Evolutionary conservation across 2,113 vertebrate species (phyloP), one percentile per base, ranked within the genome.

Genomic region (Poicephalus meyeri): DNA sequence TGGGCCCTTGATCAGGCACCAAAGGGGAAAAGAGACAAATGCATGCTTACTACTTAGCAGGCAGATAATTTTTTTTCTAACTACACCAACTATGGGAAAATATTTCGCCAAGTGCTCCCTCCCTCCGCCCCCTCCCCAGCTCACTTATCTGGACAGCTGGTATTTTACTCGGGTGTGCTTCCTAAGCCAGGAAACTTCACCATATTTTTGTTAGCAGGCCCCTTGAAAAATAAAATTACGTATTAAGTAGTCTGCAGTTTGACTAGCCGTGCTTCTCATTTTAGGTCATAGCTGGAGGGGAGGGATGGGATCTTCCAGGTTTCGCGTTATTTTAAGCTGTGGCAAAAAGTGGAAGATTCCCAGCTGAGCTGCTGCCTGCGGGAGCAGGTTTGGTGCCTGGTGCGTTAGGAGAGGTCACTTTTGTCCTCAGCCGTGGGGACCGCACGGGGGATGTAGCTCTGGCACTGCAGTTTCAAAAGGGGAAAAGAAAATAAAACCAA

Each of bases 181-280:
- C 85, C 94, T 92, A 96, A 95, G 91, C 91, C 96, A 96, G 82
- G 96, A 96, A 97, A 97, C 93, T 97, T 97, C 91, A 84, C 95
- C 91, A 81, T 91, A 91, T 94, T 95, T 96, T 93, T 95, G 86
- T 85, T 92, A 93, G 88, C 77, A 95, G 96, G 91, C 95, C 91
- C 88, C 88, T 92, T 76, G 96, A 88, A 96, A 96, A 96, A 97
- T 91, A 93, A 95, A 96, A 97, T 93, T 90, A 88, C 82, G 92
- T 95, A 93, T 93, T 85, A 95, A 97, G 93, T 77, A 83, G 83
- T 95, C 83, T 91, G 81, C 91, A 92, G 88, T 94, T 97, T 92
- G 88, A 80, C 44, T 92, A 68, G 66, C 83, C 87, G 79, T 72
- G 47, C 87, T 93, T 88, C 88, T 93, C 92, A 19, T 96, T 94